A percentile compares a stretch with the other conserved stretches of the same genome.
Evolutionary conservation across 2,888 invertebrate genomes (phyloP).

Genomic region (Lamellibrachia satsuma): DNA sequence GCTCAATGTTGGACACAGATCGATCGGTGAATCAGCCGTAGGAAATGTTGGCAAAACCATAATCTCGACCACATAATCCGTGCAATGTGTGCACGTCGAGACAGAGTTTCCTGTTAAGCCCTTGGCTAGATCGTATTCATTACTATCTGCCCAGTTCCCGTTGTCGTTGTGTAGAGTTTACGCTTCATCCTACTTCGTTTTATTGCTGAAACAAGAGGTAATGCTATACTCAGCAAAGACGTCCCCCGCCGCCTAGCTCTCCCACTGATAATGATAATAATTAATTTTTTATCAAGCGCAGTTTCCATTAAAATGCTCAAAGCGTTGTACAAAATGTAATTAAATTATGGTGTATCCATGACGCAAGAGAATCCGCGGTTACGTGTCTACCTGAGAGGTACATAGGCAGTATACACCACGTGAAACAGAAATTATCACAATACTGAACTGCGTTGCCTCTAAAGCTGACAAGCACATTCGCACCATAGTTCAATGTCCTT

Average conservation of each 20-base stretch:
- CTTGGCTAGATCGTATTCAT: not conserved
- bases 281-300: too few relatives aligned
- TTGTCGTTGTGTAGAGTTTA: not conserved
- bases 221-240: not conserved
- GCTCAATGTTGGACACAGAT: not conserved
- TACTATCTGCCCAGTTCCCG: not conserved
- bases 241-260: not conserved
- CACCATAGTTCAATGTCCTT: not conserved
- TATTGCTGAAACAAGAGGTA: not conserved
- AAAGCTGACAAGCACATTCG: not conserved
- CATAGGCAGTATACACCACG: not conserved
- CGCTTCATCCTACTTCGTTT: not conserved
- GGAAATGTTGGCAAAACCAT: not conserved
- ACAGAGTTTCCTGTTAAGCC: not conserved
- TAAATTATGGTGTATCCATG: not conserved
- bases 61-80: not conserved
- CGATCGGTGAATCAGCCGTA: not conserved
- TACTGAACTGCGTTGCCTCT: not conserved
- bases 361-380: not conserved
- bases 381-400: not conserved
- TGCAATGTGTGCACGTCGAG: not conserved
- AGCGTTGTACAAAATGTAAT: too few relatives aligned
- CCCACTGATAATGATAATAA: not conserved
- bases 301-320: too few relatives aligned
- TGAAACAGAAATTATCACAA: not conserved